Percentiles rank a stretch among this genome's conserved stretches.
Conservation (phyloP, 2,113 vertebrate genomes). For the Phalacrocorax carbo region DNA sequence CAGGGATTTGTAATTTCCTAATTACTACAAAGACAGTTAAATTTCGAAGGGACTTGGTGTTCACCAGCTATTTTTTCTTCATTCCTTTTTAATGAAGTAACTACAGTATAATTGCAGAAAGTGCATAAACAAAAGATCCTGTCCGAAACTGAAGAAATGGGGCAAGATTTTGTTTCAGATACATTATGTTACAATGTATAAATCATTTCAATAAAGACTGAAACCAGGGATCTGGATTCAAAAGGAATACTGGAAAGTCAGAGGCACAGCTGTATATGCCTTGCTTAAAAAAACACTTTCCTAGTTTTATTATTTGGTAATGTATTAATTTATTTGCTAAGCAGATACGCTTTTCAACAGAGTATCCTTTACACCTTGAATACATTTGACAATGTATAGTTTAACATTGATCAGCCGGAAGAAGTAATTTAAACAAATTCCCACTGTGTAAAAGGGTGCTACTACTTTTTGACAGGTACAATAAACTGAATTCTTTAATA, state of each 20-base stretch:
- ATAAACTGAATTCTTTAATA: background rate
- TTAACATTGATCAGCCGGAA: background rate
- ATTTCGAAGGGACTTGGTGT: conserved; percentile 1
- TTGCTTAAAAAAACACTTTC: background rate
- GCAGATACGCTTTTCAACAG: background rate
- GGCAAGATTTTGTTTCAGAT: background rate
- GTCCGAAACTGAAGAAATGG: background rate
- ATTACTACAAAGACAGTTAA: conserved; percentile 37
- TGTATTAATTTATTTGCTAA: background rate
- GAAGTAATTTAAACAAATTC: background rate
- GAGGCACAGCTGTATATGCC: background rate
- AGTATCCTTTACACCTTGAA: background rate
- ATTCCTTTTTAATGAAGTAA: conserved; percentile 55
- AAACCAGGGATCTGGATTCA: background rate
- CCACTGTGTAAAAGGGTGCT: background rate
- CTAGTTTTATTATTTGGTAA: background rate
- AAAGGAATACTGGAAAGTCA: background rate
- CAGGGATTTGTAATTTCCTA: conserved; percentile 48
- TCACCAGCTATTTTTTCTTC: background rate
- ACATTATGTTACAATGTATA: background rate
- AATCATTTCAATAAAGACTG: background rate
- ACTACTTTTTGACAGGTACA: background rate
- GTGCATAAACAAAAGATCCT: background rate
- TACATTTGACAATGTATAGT: background rate
- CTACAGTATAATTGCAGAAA: conserved; percentile 37